These are phyloP conservation scores for Cololabis saira DNA, from an alignment of 2,113 vertebrate species.

Conservation along the genomic window DNA sequence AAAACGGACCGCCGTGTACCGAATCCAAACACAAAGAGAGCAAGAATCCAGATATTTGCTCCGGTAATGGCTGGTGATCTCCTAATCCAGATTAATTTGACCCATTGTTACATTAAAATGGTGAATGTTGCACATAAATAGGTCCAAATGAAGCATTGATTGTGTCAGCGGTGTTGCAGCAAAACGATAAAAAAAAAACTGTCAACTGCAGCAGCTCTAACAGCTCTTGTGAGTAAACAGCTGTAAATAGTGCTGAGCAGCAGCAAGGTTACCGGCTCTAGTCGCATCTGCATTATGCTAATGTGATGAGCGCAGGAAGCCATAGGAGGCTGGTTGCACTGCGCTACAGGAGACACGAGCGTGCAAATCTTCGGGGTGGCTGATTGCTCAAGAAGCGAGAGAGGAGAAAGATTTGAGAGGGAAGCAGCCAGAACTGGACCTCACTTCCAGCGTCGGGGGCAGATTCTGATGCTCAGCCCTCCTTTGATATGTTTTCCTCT, in stretches of 20 bases:
- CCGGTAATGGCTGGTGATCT: not conserved
- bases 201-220: slow-evolving; percentile 32
- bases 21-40: slow-evolving; percentile 27
- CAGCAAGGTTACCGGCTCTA: slow-evolving; percentile 65
- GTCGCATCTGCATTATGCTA: slow-evolving; percentile 75
- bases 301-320: slow-evolving; percentile 60
- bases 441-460: slow-evolving; percentile 25
- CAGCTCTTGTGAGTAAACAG: slow-evolving; percentile 34
- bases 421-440: slow-evolving; percentile 15
- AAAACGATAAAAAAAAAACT: slow-evolving; percentile 24
- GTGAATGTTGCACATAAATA: not conserved
- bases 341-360: slow-evolving; percentile 30
- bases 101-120: slow-evolving; percentile 1
- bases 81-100: not conserved
- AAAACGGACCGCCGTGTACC: slow-evolving; percentile 35
- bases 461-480: slow-evolving; percentile 18
- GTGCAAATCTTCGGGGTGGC: slow-evolving; percentile 11
- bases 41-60: slow-evolving; percentile 6
- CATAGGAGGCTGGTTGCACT: slow-evolving; percentile 27
- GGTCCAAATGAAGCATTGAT: slow-evolving; percentile 8
- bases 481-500: slow-evolving; percentile 48
- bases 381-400: slow-evolving; percentile 40
- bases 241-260: slow-evolving; percentile 64
- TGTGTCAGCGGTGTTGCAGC: slow-evolving; percentile 5
- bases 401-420: slow-evolving; percentile 12